phyloP scores from a whole-genome alignment of 2,888 invertebrate genomes.

The Aphodius granarius region DNA sequence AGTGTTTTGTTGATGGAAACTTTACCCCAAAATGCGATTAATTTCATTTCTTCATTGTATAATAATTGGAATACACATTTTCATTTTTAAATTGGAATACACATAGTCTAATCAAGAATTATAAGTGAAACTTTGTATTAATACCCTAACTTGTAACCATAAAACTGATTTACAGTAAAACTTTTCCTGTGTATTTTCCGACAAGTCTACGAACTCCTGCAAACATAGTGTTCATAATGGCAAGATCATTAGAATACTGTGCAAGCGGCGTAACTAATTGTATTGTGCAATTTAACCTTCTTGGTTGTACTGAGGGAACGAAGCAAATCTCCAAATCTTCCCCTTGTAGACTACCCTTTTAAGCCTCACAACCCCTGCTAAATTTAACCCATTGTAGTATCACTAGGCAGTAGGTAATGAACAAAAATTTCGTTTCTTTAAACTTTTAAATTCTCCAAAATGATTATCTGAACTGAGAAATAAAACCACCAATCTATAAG shows the following conservation, averaged over 20 bases:
- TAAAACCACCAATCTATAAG: too few relatives aligned
- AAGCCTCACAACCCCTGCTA: background rate
- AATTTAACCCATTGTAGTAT: background rate
- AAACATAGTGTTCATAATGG: constrained; percentile 1
- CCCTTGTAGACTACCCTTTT: background rate
- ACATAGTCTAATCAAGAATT: background rate
- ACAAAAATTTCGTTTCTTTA: too few relatives aligned
- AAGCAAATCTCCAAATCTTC: background rate
- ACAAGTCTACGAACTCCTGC: background rate
- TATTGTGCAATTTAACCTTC: constrained; percentile 14
- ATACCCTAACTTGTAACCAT: background rate
- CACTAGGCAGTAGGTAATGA: too few relatives aligned
- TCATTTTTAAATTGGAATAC: background rate
- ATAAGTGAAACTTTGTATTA: background rate
- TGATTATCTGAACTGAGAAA: too few relatives aligned
- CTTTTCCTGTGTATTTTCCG: background rate
- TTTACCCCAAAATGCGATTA: background rate
- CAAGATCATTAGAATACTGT: constrained; percentile 12
- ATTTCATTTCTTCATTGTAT: too few relatives aligned
- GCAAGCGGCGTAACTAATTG: constrained; percentile 16
- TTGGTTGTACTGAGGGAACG: background rate
- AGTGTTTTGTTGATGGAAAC: too few relatives aligned
- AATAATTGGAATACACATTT: background rate
- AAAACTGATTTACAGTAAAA: background rate
- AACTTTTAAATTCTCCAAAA: too few relatives aligned